These are phyloP conservation scores for Colinus virginianus DNA, from an alignment of 2,113 vertebrate species.

Conservation along the genomic window DNA sequence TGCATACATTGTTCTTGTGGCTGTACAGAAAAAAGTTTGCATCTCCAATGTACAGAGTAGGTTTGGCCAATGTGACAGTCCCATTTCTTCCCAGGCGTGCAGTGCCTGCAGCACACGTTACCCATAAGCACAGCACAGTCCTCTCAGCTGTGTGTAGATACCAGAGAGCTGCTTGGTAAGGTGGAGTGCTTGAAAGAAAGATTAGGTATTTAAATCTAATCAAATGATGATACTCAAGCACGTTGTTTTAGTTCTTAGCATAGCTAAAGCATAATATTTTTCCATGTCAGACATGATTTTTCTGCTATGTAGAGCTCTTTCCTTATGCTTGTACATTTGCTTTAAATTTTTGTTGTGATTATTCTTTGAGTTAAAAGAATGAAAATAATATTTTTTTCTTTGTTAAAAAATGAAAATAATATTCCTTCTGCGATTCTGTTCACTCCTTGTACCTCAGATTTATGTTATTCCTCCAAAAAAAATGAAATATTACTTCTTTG, in stretches of 20 bases:
- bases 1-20: accelerated
- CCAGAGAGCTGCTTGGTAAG: background rate
- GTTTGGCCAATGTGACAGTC: background rate
- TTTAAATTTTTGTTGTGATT: background rate
- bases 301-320: background rate
- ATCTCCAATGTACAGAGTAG: background rate
- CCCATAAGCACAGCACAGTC: background rate
- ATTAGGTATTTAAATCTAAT: background rate
- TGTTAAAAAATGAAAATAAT: background rate
- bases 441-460: background rate
- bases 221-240: background rate
- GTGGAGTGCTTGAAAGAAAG: background rate
- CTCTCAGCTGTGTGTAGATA: accelerated
- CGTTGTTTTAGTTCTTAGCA: background rate
- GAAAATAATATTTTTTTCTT: background rate
- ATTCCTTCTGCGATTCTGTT: background rate
- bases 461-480: constrained; percentile 1
- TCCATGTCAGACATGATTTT: background rate
- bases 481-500: constrained; percentile 32
- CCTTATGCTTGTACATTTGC: background rate
- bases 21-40: background rate
- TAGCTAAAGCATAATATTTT: background rate
- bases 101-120: background rate
- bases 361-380: background rate
- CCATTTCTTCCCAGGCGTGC: background rate